Percentiles rank a stretch among this genome's conserved stretches.
These are phyloP conservation scores for Cephus sareptanus DNA, from an alignment of 2,888 invertebrate genomes.

Conservation along the genomic window DNA sequence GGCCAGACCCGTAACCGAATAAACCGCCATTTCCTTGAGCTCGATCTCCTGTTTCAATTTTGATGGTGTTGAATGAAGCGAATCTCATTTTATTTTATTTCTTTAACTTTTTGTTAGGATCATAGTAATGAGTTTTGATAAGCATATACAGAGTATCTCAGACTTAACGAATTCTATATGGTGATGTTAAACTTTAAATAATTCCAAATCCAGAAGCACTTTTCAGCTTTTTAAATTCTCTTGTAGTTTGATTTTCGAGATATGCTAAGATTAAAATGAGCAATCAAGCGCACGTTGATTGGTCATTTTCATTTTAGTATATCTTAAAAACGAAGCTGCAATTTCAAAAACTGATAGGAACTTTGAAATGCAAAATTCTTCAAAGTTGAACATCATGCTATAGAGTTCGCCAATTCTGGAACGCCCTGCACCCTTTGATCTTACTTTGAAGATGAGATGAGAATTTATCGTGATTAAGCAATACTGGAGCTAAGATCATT, in stretches of 20 bases:
- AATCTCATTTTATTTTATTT: conserved; percentile 3
- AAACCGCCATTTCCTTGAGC: conserved; percentile 42
- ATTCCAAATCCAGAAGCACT: background rate
- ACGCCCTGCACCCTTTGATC: too few species aligned
- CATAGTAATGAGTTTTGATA: background rate
- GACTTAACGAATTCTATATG: background rate
- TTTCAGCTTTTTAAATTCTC: background rate
- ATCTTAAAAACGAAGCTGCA: background rate
- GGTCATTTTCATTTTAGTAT: background rate
- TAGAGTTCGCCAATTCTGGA: background rate
- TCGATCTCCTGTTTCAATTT: conserved; percentile 48
- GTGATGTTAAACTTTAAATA: background rate
- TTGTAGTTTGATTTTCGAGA: background rate
- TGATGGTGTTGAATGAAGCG: conserved; percentile 10
- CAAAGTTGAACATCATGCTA: background rate
- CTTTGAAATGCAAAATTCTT: background rate
- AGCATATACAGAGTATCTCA: background rate
- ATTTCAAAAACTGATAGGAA: background rate
- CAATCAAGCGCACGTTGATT: background rate
- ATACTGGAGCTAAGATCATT: background rate
- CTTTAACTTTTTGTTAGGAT: background rate
- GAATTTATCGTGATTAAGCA: background rate
- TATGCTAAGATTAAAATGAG: background rate
- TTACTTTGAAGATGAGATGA: background rate
- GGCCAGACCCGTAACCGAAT: conserved; percentile 45